Evolutionary conservation across 2,797 vertebrate genomes (phyloP).

Genomic region (Protosalanx chinensis): DNA sequence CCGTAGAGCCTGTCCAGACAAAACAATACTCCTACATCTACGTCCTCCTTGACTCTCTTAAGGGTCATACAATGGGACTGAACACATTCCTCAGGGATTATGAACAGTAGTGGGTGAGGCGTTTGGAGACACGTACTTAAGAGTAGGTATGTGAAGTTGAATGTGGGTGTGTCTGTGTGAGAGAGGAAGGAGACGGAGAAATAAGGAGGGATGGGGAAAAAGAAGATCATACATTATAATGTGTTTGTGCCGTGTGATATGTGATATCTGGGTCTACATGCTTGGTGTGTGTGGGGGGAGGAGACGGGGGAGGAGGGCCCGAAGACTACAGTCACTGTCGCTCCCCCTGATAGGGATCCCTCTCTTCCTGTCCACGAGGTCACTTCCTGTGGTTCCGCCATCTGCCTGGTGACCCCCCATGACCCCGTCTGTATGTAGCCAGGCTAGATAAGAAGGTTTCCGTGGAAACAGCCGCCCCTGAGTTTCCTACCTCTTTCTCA

Average conservation of each 20-base stretch:
- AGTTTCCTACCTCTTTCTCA: slow-evolving; percentile 44
- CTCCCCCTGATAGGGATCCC: slow-evolving; percentile 53
- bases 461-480: slow-evolving; percentile 53
- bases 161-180: slow-evolving; percentile 16
- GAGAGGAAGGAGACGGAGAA: background rate
- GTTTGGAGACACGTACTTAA: slow-evolving; percentile 50
- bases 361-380: slow-evolving; percentile 76
- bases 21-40: slow-evolving; percentile 52
- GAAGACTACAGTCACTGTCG: slow-evolving; percentile 24
- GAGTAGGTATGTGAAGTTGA: slow-evolving; percentile 30
- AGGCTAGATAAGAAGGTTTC: slow-evolving; percentile 68
- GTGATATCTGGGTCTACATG: background rate
- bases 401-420: slow-evolving; percentile 78
- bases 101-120: slow-evolving; percentile 54
- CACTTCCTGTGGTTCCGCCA: slow-evolving; percentile 78
- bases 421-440: slow-evolving; percentile 61
- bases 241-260: background rate
- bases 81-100: slow-evolving; percentile 50
- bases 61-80: slow-evolving; percentile 30
- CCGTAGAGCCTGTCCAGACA: slow-evolving; percentile 48
- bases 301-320: slow-evolving; percentile 12
- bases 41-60: slow-evolving; percentile 45
- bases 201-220: background rate
- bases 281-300: slow-evolving; percentile 3
- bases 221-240: background rate